Evolutionary conservation across 2,113 vertebrate species (phyloP).

Genomic region (Periophthalmus modestus): DNA sequence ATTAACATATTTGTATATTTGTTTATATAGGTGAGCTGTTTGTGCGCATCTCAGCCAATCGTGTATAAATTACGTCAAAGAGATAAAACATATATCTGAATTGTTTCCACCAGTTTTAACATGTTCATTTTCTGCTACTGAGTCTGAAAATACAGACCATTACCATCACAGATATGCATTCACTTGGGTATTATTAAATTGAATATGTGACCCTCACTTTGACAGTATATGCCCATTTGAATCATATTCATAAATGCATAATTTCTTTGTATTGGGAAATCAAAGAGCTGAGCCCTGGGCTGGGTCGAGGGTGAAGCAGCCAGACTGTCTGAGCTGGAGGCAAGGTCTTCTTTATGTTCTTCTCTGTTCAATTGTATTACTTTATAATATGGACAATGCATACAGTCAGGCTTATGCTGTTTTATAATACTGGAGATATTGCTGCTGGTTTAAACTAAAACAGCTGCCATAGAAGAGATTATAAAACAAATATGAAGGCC

Average conservation of each 20-base stretch:
- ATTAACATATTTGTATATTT: background rate
- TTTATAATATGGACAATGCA: background rate
- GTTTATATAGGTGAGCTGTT: background rate
- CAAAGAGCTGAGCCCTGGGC: background rate
- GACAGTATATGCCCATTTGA: background rate
- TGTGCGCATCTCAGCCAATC: slow-evolving; percentile 3
- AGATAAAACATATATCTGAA: no score
- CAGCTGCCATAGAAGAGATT: background rate
- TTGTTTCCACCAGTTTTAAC: no score
- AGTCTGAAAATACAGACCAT: background rate
- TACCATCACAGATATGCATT: background rate
- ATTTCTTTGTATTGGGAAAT: background rate
- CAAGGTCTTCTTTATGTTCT: background rate
- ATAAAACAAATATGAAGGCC: no score
- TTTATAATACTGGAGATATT: background rate
- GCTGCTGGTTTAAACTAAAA: background rate
- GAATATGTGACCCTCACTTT: background rate
- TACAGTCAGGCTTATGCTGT: background rate
- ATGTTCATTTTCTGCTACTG: background rate
- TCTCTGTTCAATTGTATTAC: background rate
- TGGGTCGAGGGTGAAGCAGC: background rate
- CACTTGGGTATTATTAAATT: background rate
- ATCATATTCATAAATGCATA: background rate
- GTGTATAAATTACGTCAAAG: background rate
- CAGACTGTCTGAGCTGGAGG: background rate